Base-by-base conservation (phyloP, 1,140 invertebrate genomes). In the Lordiphosa mommai region DNA sequence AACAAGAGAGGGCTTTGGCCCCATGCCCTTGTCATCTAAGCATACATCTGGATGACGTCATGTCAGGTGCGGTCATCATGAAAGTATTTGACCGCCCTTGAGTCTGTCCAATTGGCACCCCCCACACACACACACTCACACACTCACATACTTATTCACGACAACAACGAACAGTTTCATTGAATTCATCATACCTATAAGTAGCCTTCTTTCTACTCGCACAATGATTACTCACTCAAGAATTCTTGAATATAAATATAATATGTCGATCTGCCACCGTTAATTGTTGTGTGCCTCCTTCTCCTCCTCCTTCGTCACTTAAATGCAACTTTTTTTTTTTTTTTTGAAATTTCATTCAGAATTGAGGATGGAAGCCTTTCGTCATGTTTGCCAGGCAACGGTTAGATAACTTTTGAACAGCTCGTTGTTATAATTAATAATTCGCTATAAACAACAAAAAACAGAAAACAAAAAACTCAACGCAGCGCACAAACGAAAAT, bases 341-440 rank as follows among this genome's bases (percentile, higher is more conserved):
- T 46, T 44, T 36, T 8, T 9, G n/a, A 23, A 23, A 23, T 16
- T 13, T 12, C 13, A 5, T 53, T n/a, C 27, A 13, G 34, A 12
- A 36, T 12, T 3, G 9, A 27, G 33, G 1, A 53, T 4, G 3
- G 7, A 37, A 41, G 46, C 16, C 40, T 61, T 61, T 30, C 36
- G 30, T 23, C 48, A 34, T 67, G 57, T 67, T 51, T 50, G 72
- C 77, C 72, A 57, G 66, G 37, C 76, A 46, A 84, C 72, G 76
- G 76, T 82, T 82, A 76, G 72, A 71, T 76, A 82, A 82, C 61
- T 76, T 82, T 82, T 82, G 76, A 82, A 53, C 56, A 64, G 60
- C 49, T 46, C 57, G 72, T 67, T 72, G 58, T 84, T 77, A 76
- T 82, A 84, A 84, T 82, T 82, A 82, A 82, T 76, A 84, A 76